Conservation (phyloP, 2,888 invertebrate genomes). For the Tenthredo amoena region DNA sequence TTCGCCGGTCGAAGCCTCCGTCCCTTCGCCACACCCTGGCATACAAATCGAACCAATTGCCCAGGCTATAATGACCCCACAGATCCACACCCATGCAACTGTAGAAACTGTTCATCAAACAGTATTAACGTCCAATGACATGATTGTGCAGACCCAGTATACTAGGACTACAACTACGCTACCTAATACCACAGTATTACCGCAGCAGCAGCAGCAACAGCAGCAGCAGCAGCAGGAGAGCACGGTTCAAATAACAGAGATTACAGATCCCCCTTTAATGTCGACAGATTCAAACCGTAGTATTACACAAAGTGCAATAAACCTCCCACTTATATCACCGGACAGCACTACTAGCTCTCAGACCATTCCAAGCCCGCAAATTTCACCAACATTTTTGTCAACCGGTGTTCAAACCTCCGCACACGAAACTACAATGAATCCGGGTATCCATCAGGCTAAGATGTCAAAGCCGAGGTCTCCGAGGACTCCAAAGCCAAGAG, state of each 20-base stretch:
- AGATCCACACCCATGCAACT: conserved; percentile 73
- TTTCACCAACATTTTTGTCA: conserved; percentile 63
- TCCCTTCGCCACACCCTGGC: conserved; percentile 72
- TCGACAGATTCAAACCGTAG: conserved; percentile 62
- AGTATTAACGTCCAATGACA: conserved; percentile 75
- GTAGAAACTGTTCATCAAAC: conserved; percentile 75
- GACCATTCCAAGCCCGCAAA: conserved; percentile 66
- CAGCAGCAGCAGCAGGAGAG: conserved; percentile 62
- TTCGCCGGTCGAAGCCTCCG: conserved; percentile 73
- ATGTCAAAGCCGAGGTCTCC: conserved; percentile 67
- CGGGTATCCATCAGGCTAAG: conserved; percentile 63
- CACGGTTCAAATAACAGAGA: conserved; percentile 73
- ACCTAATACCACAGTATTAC: conserved; percentile 71
- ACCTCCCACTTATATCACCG: conserved; percentile 60
- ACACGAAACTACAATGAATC: conserved; percentile 58
- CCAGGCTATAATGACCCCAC: conserved; percentile 73
- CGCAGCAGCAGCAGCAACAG: conserved; percentile 58
- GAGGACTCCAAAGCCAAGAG: conserved; percentile 65
- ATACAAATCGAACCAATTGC: conserved; percentile 74
- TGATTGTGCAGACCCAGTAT: conserved; percentile 75
- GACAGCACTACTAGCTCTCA: conserved; percentile 61
- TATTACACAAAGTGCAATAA: conserved; percentile 59
- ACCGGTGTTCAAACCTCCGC: conserved; percentile 60
- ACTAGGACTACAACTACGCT: conserved; percentile 74
- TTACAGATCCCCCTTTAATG: conserved; percentile 67